These are phyloP conservation scores for Lanistes nyassanus DNA, from an alignment of 1,140 invertebrate genomes.

Conservation along the genomic window DNA sequence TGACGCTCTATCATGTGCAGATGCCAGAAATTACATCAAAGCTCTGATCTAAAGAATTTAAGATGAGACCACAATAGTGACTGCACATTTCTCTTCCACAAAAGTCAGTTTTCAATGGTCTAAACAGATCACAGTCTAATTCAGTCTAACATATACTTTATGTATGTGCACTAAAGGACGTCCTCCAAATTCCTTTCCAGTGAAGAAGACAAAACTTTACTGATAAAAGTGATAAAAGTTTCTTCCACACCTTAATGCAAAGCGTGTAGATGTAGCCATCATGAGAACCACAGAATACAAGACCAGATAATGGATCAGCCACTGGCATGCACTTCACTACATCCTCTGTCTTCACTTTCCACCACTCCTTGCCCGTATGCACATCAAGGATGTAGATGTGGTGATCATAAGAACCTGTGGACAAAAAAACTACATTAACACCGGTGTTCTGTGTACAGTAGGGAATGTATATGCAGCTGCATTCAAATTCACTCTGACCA, in stretches of 20 bases:
- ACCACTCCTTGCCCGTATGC: constrained; percentile 70
- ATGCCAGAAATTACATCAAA: too few relatives aligned
- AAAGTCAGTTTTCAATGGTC: too few relatives aligned
- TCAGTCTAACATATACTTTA: too few relatives aligned
- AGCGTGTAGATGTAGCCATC: constrained; percentile 75
- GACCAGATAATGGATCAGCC: constrained; percentile 53
- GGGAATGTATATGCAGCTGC: too few relatives aligned
- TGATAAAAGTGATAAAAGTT: background rate
- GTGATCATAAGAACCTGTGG: constrained; percentile 76
- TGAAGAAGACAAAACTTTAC: background rate
- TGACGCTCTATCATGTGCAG: too few relatives aligned
- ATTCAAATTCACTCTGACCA: background rate
- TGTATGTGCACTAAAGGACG: too few relatives aligned
- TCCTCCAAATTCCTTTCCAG: too few relatives aligned
- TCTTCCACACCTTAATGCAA: constrained; percentile 68
- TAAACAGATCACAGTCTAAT: too few relatives aligned
- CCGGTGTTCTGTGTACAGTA: too few relatives aligned
- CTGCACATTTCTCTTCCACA: too few relatives aligned
- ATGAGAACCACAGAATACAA: constrained; percentile 77
- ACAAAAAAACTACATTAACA: constrained; percentile 16
- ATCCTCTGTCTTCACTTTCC: constrained; percentile 73
- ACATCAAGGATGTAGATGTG: constrained; percentile 73
- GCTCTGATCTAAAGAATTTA: too few relatives aligned
- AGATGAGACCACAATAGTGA: too few relatives aligned
- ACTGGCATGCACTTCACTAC: constrained; percentile 77